Evolutionary conservation across 2,797 vertebrate species (phyloP).

Genomic region (Propithecus deckenii): DNA sequence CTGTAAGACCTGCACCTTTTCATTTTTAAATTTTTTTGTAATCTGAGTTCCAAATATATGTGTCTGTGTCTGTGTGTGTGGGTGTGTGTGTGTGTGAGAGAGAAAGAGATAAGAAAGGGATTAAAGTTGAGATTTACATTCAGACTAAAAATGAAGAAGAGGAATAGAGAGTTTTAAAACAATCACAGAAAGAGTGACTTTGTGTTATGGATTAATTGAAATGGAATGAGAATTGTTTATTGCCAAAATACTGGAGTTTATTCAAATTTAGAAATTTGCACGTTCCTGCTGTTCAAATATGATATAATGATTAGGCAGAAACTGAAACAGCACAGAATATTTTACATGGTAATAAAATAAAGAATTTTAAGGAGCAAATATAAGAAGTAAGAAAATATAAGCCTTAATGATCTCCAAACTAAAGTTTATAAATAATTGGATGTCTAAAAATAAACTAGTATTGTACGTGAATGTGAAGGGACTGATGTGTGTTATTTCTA

Average conservation of each 20-base stretch:
- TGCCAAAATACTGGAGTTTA: background rate
- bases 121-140: conserved; percentile 4
- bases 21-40: background rate
- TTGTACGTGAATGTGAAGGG: background rate
- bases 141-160: background rate
- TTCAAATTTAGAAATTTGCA: background rate
- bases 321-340: background rate
- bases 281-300: background rate
- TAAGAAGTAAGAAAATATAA: background rate
- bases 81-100: background rate
- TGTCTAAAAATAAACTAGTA: background rate
- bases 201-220: background rate
- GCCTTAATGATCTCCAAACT: background rate
- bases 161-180: background rate
- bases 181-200: background rate
- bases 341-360: background rate
- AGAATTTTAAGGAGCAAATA: background rate
- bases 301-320: background rate
- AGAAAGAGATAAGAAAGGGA: background rate
- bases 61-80: background rate
- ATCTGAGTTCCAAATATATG: background rate
- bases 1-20: background rate
- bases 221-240: background rate
- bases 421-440: background rate
- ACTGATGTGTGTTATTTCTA: background rate